Conservation (phyloP, 2,797 vertebrate species). For the Sebastiscus albofasciatus region DNA sequence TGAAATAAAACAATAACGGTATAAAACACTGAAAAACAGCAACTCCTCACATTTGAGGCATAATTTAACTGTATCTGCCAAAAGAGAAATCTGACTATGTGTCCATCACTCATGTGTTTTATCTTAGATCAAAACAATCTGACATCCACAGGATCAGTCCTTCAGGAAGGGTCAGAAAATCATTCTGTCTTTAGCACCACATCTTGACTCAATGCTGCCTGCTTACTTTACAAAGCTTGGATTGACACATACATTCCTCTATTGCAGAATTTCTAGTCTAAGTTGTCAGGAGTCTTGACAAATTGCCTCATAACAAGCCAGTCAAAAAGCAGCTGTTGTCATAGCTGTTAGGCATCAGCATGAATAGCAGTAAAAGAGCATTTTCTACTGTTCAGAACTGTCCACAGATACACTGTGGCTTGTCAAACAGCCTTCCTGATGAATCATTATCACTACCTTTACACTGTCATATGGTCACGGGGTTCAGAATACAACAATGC, state of each 20-base stretch:
- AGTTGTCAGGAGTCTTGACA: slow-evolving; percentile 72
- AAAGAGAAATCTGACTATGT: not conserved
- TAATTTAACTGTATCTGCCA: not conserved
- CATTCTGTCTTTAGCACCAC: slow-evolving; percentile 30
- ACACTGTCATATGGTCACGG: slow-evolving; percentile 22
- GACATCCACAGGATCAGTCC: slow-evolving; percentile 2
- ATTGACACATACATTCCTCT: slow-evolving; percentile 58
- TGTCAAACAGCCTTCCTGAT: slow-evolving; percentile 23
- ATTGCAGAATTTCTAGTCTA: slow-evolving; percentile 44
- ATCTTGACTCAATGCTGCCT: slow-evolving; percentile 43
- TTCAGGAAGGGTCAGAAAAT: slow-evolving; percentile 33
- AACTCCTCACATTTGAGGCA: not conserved
- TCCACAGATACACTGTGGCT: slow-evolving; percentile 29
- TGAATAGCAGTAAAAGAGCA: slow-evolving; percentile 39
- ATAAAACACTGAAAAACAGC: not conserved
- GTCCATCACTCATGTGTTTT: not conserved
- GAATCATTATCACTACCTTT: slow-evolving; percentile 39
- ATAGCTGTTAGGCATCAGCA: slow-evolving; percentile 57
- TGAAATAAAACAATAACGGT: not conserved
- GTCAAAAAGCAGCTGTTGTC: slow-evolving; percentile 74
- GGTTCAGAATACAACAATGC: slow-evolving; percentile 5
- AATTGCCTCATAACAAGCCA: slow-evolving; percentile 68
- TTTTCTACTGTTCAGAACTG: slow-evolving; percentile 28
- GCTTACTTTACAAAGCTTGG: slow-evolving; percentile 42
- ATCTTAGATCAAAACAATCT: slow-evolving; percentile 1